These are phyloP conservation scores for Drosophila quinaria DNA, from an alignment of 2,888 invertebrate species.

Conservation along the genomic window DNA sequence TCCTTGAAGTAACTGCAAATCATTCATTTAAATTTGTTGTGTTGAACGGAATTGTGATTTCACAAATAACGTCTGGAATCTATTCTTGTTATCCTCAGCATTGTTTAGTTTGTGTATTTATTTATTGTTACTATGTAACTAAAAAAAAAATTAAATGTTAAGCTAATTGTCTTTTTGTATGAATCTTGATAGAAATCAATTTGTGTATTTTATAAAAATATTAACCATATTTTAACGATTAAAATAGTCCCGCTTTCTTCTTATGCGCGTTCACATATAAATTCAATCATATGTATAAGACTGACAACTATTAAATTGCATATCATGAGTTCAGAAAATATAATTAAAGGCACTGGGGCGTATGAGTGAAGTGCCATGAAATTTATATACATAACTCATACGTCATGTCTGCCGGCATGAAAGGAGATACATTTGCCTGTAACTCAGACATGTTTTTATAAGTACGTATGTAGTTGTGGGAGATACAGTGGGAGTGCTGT, in stretches of 20 bases:
- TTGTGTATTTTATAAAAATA: not conserved
- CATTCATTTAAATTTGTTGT: not conserved
- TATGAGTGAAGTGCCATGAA: constrained; percentile 69
- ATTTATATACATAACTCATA: constrained; percentile 73
- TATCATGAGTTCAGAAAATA: constrained; percentile 14
- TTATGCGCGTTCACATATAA: not conserved
- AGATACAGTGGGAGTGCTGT: constrained; percentile 18
- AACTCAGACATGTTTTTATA: constrained; percentile 25
- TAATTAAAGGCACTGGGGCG: constrained; percentile 62
- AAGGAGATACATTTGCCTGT: constrained; percentile 46
- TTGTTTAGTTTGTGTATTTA: not conserved
- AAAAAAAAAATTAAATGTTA: not conserved
- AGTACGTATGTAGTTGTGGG: constrained; percentile 12
- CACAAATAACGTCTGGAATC: too few relatives aligned
- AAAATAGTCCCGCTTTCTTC: not conserved
- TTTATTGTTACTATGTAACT: not conserved
- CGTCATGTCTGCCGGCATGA: constrained; percentile 59
- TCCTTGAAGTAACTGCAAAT: not conserved
- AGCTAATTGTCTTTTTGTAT: constrained; percentile 3
- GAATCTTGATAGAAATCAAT: not conserved
- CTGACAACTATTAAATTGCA: constrained; percentile 9
- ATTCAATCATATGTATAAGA: constrained; percentile 4
- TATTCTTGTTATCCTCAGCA: too few relatives aligned
- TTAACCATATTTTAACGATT: not conserved
- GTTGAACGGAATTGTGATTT: constrained; percentile 12